Evolutionary conservation across 2,888 invertebrate species (phyloP).

Genomic region (Eugnorisma glareosa): DNA sequence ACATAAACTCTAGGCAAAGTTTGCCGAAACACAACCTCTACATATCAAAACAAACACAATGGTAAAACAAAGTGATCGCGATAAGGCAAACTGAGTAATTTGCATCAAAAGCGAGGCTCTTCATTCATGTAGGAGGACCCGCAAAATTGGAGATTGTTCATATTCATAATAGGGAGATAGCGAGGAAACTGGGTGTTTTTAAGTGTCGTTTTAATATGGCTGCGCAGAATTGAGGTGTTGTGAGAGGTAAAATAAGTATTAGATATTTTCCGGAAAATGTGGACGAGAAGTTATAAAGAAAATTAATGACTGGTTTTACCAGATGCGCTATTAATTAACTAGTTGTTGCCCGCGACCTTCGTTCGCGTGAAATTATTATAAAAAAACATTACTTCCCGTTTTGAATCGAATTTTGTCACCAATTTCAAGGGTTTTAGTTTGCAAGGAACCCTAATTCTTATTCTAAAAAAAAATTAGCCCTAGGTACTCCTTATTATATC

Average conservation of each 20-base stretch:
- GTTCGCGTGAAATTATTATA: too few species aligned
- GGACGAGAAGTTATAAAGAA: neutral
- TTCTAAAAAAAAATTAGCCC: too few species aligned
- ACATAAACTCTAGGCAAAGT: conserved; percentile 22
- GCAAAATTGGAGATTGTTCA: conserved; percentile 47
- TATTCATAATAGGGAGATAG: conserved; percentile 24
- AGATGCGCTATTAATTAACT: too few species aligned
- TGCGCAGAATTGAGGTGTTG: neutral
- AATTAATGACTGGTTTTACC: neutral
- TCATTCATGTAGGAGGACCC: conserved; percentile 34
- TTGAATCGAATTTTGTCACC: too few species aligned
- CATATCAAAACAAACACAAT: conserved; percentile 34
- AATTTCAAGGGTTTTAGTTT: too few species aligned
- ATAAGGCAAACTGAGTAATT: conserved; percentile 60
- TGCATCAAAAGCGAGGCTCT: conserved; percentile 53
- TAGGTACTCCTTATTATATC: too few species aligned
- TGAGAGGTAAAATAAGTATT: neutral
- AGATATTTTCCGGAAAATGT: conserved; percentile 6
- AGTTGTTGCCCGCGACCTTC: too few species aligned
- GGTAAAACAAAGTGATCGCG: conserved; percentile 45
- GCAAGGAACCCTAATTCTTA: too few species aligned
- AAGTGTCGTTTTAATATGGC: conserved; percentile 22
- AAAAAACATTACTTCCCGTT: too few species aligned
- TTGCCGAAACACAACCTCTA: conserved; percentile 21
- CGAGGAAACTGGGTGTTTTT: conserved; percentile 30